Evolutionary conservation across 1,140 invertebrate genomes (phyloP), one percentile per base, ranked within the genome.

Genomic region (Nomia melanderi): DNA sequence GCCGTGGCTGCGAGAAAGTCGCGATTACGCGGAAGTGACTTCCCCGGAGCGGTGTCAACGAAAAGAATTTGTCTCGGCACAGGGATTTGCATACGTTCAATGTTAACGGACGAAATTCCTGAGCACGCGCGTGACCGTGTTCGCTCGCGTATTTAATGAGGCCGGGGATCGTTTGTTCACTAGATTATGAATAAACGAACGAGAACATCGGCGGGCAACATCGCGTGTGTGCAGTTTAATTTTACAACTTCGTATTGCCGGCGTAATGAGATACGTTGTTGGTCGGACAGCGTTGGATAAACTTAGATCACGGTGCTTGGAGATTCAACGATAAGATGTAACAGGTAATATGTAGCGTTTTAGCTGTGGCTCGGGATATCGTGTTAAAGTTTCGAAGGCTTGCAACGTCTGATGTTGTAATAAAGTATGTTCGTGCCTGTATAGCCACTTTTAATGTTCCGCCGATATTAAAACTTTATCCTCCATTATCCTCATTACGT

Each of bases 41-140:
- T 8, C 41, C 56, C 44, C 12, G 25, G 4, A 29, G 33, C 14
- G 4, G 2, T 17, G 2, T 7, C 56, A 11, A 17, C 17, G 27
- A 17, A 27, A 7, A 27, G 20, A 20, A 27, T 33, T 59, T 33
- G 56, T 59, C 25, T 59, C 56, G 56, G 29, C 53, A n/a, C n/a
- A n/a, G n/a, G n/a, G 29, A 33, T 20, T 31, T 17, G 29, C 56
- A 69, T 69, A 60, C 60, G 50, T 53, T 74, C 62, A 23, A 76
- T 69, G 54, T 69, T 59, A 69, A 69, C 31, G 54, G 60, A 67
- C 54, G 50, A 76, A 60, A 76, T 76, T 69, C 54, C 64, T 47
- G 73, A 1, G 57, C 57, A 9, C 20, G 17, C n/a, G 44, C 8
- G 33, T 5, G 23, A 60, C 23, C 39, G 39, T 54, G 25, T 39